phyloP scores from a whole-genome alignment of 2,113 vertebrate genomes.

The Anser brachyrhynchus region DNA sequence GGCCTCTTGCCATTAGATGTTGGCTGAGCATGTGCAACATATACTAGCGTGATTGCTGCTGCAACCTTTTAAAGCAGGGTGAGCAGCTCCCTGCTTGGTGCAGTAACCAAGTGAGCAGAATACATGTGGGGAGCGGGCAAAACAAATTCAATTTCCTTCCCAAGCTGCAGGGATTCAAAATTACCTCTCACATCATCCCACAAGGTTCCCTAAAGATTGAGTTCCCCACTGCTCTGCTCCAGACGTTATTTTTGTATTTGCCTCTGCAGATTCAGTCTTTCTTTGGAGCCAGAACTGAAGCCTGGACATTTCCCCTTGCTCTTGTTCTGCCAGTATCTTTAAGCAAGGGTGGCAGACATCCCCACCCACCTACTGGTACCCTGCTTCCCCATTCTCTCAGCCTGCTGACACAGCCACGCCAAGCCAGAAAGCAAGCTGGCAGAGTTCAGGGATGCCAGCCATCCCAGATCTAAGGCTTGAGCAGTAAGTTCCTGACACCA shows the following conservation, averaged over 20 bases:
- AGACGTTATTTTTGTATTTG: fast-evolving
- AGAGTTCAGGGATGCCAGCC: too few relatives aligned
- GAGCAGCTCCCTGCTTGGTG: not conserved
- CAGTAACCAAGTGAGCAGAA: not conserved
- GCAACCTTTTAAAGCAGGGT: not conserved
- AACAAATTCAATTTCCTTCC: not conserved
- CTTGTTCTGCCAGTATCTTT: not conserved
- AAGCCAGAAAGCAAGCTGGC: not conserved
- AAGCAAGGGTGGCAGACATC: not conserved
- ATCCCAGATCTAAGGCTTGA: not conserved
- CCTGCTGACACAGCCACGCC: not conserved
- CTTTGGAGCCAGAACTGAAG: not conserved
- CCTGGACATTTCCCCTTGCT: not conserved
- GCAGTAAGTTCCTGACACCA: not conserved
- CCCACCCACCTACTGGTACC: fast-evolving
- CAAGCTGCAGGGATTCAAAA: not conserved
- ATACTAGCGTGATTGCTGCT: fast-evolving
- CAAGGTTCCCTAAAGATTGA: fast-evolving
- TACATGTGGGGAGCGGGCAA: fast-evolving
- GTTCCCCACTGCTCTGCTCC: not conserved
- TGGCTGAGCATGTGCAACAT: not conserved
- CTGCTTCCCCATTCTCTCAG: not conserved
- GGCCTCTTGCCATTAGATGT: not conserved
- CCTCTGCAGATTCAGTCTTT: not conserved
- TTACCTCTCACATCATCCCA: not conserved